Evolutionary conservation across 1,140 invertebrate genomes (phyloP).

Genomic region (Condylostylus longicornis): DNA sequence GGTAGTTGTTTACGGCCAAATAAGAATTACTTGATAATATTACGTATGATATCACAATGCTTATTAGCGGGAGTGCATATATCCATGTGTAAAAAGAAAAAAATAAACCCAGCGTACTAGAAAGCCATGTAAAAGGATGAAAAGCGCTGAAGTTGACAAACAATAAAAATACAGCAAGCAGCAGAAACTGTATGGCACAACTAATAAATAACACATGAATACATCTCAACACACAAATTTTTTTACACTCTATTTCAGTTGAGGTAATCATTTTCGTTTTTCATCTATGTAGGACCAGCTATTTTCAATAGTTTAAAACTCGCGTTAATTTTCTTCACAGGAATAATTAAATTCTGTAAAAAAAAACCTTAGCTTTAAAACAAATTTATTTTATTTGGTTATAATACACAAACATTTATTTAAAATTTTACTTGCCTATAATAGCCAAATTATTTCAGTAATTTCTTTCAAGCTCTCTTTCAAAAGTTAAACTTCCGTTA

Average conservation of each 20-base stretch:
- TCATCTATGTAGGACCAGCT: too few relatives aligned
- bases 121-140: conserved; percentile 37
- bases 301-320: too few relatives aligned
- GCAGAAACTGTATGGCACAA: conserved; percentile 18
- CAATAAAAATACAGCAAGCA: conserved; percentile 37
- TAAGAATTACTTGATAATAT: conserved; percentile 43
- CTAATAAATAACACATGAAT: conserved; percentile 16
- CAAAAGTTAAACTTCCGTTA: too few relatives aligned
- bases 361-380: too few relatives aligned
- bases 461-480: too few relatives aligned
- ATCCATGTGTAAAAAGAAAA: conserved; percentile 39
- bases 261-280: neutral
- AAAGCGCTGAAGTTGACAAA: conserved; percentile 37
- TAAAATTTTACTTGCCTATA: too few relatives aligned
- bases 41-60: conserved; percentile 40
- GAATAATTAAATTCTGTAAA: too few relatives aligned
- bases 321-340: too few relatives aligned
- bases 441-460: too few relatives aligned
- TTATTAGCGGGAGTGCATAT: conserved; percentile 37
- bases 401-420: too few relatives aligned
- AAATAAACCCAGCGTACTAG: conserved; percentile 33
- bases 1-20: conserved; percentile 33
- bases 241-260: conserved; percentile 9
- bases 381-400: too few relatives aligned
- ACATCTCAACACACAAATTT: conserved; percentile 15